These are phyloP conservation scores for Eurois occulta DNA, from an alignment of 2,888 invertebrate species.

Conservation along the genomic window DNA sequence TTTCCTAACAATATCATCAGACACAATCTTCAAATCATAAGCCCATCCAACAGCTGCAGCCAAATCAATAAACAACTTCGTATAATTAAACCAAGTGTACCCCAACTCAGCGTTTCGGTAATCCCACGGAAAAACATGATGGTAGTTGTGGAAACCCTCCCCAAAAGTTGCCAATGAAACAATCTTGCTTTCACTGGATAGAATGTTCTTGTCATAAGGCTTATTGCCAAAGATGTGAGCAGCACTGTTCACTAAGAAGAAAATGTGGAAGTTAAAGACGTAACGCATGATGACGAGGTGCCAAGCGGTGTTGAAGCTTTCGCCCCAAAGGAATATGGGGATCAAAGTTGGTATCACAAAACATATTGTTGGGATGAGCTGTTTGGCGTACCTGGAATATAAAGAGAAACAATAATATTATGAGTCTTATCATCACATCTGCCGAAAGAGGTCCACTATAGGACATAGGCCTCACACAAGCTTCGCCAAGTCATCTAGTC, in stretches of 20 bases:
- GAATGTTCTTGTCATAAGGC: slow-evolving; percentile 83
- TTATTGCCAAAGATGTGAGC: slow-evolving; percentile 89
- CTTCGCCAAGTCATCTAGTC: background rate
- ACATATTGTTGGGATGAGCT: slow-evolving; percentile 71
- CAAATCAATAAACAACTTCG: slow-evolving; percentile 77
- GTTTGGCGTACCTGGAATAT: slow-evolving; percentile 54
- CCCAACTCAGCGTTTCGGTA: slow-evolving; percentile 77
- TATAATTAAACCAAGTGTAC: slow-evolving; percentile 67
- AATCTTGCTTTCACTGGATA: slow-evolving; percentile 67
- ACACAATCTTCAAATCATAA: slow-evolving; percentile 76
- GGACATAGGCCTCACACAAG: background rate
- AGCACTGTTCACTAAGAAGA: slow-evolving; percentile 92
- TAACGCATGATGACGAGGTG: slow-evolving; percentile 88
- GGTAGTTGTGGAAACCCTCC: slow-evolving; percentile 80
- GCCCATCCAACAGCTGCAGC: slow-evolving; percentile 79
- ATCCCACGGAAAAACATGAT: slow-evolving; percentile 79
- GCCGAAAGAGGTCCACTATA: background rate
- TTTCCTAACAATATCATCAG: slow-evolving; percentile 61
- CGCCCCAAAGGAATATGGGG: slow-evolving; percentile 91
- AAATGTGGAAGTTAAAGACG: slow-evolving; percentile 88
- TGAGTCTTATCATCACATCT: background rate
- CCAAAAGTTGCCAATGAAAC: slow-evolving; percentile 72
- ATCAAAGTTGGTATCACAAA: slow-evolving; percentile 87
- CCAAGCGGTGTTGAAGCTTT: slow-evolving; percentile 81
- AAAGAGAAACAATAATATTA: background rate